Conservation (phyloP, 2,113 vertebrate species). For the Caranx melampygus region DNA sequence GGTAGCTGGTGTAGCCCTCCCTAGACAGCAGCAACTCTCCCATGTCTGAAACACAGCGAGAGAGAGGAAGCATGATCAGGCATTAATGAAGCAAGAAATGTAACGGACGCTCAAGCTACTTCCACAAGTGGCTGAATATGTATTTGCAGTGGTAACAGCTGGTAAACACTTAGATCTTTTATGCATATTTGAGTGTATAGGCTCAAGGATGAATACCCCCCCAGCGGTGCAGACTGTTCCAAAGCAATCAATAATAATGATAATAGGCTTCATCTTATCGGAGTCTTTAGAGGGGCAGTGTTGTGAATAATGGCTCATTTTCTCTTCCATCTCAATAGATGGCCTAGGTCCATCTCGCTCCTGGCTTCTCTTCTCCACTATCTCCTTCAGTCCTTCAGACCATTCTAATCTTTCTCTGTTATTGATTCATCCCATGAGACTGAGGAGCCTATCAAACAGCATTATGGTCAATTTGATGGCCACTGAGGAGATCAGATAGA, state of each 20-base stretch:
- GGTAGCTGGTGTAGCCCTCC: slow-evolving; percentile 66
- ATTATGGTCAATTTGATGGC: slow-evolving; percentile 70
- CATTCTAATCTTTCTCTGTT: slow-evolving; percentile 75
- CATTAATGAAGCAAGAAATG: slow-evolving; percentile 49
- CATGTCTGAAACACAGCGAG: slow-evolving; percentile 70
- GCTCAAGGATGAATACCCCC: slow-evolving; percentile 52
- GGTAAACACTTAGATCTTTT: slow-evolving; percentile 47
- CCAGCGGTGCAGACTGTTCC: slow-evolving; percentile 34
- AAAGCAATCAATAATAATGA: slow-evolving; percentile 76
- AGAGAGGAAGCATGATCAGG: slow-evolving; percentile 1
- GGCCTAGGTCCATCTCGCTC: slow-evolving; percentile 55
- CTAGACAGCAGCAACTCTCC: slow-evolving; percentile 52
- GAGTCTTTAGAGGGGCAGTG: slow-evolving; percentile 71
- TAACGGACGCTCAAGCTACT: not conserved
- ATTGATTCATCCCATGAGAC: slow-evolving; percentile 74
- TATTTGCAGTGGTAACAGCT: slow-evolving; percentile 30
- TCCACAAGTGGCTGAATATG: slow-evolving; percentile 36
- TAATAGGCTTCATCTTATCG: slow-evolving; percentile 74
- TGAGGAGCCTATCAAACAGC: slow-evolving; percentile 68
- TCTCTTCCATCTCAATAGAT: slow-evolving; percentile 71
- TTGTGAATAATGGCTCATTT: slow-evolving; percentile 79
- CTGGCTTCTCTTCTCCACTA: slow-evolving; percentile 51
- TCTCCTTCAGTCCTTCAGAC: slow-evolving; percentile 59
- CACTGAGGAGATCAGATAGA: slow-evolving; percentile 70
- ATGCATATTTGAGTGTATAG: slow-evolving; percentile 40